These are phyloP conservation scores for Pungitius pungitius DNA, from an alignment of 2,113 vertebrate genomes.

Conservation along the genomic window DNA sequence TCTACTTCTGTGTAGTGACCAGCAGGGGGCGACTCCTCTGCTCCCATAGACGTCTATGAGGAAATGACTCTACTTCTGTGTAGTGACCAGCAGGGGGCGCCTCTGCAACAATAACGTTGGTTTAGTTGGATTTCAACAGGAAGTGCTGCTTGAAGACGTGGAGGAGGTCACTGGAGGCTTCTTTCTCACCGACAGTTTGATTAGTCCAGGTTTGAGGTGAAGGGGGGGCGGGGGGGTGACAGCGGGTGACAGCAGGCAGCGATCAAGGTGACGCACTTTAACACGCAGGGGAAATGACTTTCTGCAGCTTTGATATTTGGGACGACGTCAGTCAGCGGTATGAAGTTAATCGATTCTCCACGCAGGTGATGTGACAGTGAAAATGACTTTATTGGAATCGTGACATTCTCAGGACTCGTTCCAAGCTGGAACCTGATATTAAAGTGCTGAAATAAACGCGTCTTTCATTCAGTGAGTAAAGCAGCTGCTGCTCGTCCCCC, in stretches of 20 bases:
- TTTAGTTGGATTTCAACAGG: too few relatives aligned
- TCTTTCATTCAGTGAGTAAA: not conserved
- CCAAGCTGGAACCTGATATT: not conserved
- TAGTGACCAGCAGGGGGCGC: too few relatives aligned
- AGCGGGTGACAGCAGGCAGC: slow-evolving; percentile 1
- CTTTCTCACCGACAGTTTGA: slow-evolving; percentile 45
- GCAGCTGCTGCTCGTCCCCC: too few relatives aligned
- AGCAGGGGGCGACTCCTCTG: too few relatives aligned
- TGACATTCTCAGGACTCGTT: not conserved
- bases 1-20: too few relatives aligned
- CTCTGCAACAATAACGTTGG: too few relatives aligned
- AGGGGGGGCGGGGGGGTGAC: not conserved
- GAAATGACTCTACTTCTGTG: too few relatives aligned
- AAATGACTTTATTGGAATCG: too few relatives aligned
- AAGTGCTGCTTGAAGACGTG: too few relatives aligned
- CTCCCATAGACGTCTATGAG: too few relatives aligned
- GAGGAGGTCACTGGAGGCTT: too few relatives aligned
- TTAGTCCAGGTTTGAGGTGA: slow-evolving; percentile 25
- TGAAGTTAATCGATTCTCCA: not conserved
- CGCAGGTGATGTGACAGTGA: not conserved
- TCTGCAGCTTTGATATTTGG: not conserved
- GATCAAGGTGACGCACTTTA: slow-evolving; percentile 25
- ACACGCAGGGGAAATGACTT: not conserved
- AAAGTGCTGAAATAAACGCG: not conserved
- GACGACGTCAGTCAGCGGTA: not conserved